phyloP scores from a whole-genome alignment of 1,140 invertebrate species.

The Streblospio benedicti region DNA sequence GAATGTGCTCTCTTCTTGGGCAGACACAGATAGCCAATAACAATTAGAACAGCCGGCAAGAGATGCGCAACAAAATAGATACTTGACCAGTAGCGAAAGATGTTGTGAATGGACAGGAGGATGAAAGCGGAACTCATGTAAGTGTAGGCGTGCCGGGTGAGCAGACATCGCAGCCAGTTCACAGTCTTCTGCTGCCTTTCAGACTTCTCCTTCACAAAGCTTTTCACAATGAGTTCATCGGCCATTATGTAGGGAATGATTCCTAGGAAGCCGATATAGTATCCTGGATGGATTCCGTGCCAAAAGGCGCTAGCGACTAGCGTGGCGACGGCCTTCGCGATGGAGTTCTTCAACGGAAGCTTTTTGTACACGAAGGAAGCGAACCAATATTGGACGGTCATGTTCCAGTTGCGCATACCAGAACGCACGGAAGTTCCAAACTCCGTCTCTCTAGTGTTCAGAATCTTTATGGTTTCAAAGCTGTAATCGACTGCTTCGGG shows the following conservation, averaged over 20 bases:
- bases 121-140: constrained; percentile 81
- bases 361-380: constrained; percentile 77
- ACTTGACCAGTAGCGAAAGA: constrained; percentile 69
- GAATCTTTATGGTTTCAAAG: constrained; percentile 69
- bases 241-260: constrained; percentile 74
- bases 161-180: constrained; percentile 61
- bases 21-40: too few relatives aligned
- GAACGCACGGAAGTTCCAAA: constrained; percentile 65
- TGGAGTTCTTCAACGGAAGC: constrained; percentile 11
- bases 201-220: constrained; percentile 48
- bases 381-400: constrained; percentile 90
- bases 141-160: constrained; percentile 75
- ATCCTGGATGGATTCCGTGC: constrained; percentile 87
- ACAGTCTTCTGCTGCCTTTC: constrained; percentile 26
- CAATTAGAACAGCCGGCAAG: constrained; percentile 36
- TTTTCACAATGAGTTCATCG: constrained; percentile 71
- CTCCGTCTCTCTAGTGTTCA: constrained; percentile 70
- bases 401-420: constrained; percentile 88
- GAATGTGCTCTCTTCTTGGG: too few relatives aligned
- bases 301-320: constrained; percentile 80
- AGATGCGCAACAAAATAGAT: constrained; percentile 67
- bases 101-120: constrained; percentile 63
- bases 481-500: constrained; percentile 59
- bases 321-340: constrained; percentile 57
- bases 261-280: constrained; percentile 82